Percentiles rank a stretch among this genome's conserved stretches.
Conservation (phyloP, 2,888 invertebrate genomes). For the Oeneis ivallda region DNA sequence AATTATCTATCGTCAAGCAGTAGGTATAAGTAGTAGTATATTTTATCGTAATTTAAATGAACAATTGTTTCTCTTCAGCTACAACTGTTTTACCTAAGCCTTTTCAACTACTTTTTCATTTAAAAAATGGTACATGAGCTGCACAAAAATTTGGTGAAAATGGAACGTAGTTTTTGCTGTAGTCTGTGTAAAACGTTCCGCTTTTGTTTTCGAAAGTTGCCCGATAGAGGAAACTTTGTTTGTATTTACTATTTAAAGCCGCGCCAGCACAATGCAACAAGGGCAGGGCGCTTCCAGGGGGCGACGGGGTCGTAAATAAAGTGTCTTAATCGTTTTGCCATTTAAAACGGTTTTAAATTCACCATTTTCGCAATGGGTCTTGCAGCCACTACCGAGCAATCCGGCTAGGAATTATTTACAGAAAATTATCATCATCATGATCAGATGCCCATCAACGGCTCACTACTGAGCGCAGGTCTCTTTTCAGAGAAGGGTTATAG, state of each 20-base stretch:
- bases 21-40: too few species aligned
- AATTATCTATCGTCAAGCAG: too few species aligned
- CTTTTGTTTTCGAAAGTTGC: constrained; percentile 26
- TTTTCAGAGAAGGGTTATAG: too few species aligned
- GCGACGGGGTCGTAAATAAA: constrained; percentile 2
- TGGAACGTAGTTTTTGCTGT: constrained; percentile 20
- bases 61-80: constrained; percentile 5
- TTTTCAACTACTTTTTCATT: constrained; percentile 3
- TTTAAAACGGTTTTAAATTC: not conserved
- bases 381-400: not conserved
- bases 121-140: not conserved
- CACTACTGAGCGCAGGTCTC: too few species aligned
- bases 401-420: not conserved
- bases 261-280: constrained; percentile 22
- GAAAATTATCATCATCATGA: too few species aligned
- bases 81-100: not conserved
- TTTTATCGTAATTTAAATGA: not conserved
- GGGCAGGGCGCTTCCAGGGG: not conserved
- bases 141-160: constrained; percentile 14
- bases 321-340: constrained; percentile 6
- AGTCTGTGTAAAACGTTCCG: constrained; percentile 13
- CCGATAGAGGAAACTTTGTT: constrained; percentile 26
- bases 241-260: constrained; percentile 28
- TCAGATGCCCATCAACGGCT: too few species aligned
- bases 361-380: not conserved